Percentiles rank a stretch among this genome's conserved stretches.
Evolutionary conservation across 2,888 invertebrate genomes (phyloP).

Genomic region (Eupithecia exiguata): DNA sequence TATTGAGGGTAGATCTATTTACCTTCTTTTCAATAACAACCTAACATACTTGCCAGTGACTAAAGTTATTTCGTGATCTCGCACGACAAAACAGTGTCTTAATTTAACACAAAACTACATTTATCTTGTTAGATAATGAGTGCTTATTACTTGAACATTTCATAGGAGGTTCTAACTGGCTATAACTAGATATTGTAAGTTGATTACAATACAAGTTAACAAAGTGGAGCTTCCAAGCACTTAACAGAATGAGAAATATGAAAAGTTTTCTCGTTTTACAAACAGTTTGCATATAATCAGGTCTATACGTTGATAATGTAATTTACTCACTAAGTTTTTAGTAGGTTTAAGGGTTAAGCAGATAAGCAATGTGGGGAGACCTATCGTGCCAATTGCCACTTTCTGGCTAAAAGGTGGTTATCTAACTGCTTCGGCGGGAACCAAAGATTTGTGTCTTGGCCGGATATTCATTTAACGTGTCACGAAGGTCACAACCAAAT

Average conservation of each 20-base stretch:
- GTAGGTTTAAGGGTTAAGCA: not conserved
- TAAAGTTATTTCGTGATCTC: not conserved
- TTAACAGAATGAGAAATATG: slow-evolving; percentile 33
- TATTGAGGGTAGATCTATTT: too few species aligned
- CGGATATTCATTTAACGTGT: too few species aligned
- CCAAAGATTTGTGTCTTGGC: not conserved
- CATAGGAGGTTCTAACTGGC: not conserved
- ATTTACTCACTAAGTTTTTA: not conserved
- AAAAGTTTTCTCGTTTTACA: slow-evolving; percentile 34
- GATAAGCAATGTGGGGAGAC: too few species aligned
- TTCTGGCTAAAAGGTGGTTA: not conserved
- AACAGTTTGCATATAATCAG: not conserved
- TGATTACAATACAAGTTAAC: slow-evolving; percentile 37
- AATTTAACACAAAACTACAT: not conserved
- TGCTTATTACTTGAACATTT: not conserved
- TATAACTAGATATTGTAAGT: not conserved
- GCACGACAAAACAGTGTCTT: too few species aligned
- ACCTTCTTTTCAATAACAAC: too few species aligned
- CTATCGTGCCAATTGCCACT: not conserved
- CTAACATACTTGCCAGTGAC: too few species aligned
- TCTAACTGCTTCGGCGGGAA: not conserved
- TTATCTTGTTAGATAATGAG: not conserved
- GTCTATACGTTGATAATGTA: not conserved
- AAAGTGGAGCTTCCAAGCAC: slow-evolving; percentile 35
- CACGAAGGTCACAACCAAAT: too few species aligned